Evolutionary conservation across 2,113 vertebrate genomes (phyloP).

Genomic region (Xiphophorus maculatus): DNA sequence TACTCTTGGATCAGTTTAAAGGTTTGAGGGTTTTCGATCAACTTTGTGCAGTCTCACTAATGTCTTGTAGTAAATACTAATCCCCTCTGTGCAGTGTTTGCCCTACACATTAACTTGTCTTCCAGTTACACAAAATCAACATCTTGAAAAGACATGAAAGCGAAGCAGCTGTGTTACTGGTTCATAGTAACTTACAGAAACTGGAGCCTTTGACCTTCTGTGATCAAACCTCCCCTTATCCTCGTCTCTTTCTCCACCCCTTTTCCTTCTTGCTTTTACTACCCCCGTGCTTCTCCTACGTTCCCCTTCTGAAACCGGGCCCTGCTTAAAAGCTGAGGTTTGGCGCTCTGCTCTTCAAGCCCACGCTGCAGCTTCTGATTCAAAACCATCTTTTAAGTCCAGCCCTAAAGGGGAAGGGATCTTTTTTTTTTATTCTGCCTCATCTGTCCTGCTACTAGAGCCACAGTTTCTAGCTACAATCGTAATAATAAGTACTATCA

Average conservation of each 20-base stretch:
- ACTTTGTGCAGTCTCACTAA: neutral
- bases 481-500: too few species aligned
- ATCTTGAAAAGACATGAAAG: neutral
- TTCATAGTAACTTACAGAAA: neutral
- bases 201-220: slow-evolving; percentile 20
- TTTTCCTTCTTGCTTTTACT: slow-evolving; percentile 26
- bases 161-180: neutral
- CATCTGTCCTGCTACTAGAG: neutral
- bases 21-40: neutral
- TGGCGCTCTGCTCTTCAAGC: slow-evolving; percentile 66
- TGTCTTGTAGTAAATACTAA: neutral
- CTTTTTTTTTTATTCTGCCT: neutral
- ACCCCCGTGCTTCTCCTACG: slow-evolving; percentile 51
- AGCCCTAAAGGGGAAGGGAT: slow-evolving; percentile 33
- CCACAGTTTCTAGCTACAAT: neutral
- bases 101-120: neutral
- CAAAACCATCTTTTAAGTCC: slow-evolving; percentile 70
- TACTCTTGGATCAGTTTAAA: neutral
- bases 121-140: neutral
- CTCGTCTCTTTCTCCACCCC: slow-evolving; percentile 69
- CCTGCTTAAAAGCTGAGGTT: slow-evolving; percentile 67
- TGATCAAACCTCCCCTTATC: slow-evolving; percentile 59
- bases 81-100: neutral
- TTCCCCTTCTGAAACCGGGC: slow-evolving; percentile 61
- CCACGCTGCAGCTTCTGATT: slow-evolving; percentile 68